Percentiles rank a stretch among this genome's conserved stretches.
These are phyloP conservation scores for Conopomorpha cramerella DNA, from an alignment of 1,140 invertebrate species.

Conservation along the genomic window DNA sequence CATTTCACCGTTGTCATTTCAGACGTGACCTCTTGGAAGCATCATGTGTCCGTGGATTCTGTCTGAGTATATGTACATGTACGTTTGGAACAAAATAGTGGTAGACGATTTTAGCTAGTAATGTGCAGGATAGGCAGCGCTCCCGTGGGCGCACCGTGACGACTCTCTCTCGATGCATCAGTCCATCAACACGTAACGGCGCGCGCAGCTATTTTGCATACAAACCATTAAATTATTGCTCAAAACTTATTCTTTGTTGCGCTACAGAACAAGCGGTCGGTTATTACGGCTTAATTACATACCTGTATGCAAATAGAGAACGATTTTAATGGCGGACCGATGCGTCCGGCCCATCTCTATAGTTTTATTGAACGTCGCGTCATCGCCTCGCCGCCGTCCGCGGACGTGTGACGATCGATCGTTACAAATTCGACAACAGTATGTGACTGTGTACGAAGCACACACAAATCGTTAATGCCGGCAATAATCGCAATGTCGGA, in stretches of 20 bases:
- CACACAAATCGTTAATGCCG: too few relatives aligned
- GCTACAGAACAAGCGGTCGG: conserved; percentile 42
- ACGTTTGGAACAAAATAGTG: conserved; percentile 24
- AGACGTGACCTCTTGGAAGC: too few relatives aligned
- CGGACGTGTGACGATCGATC: too few relatives aligned
- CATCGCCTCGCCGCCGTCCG: too few relatives aligned
- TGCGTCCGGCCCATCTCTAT: conserved; percentile 19
- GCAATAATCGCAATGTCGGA: too few relatives aligned
- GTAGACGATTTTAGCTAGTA: too few relatives aligned
- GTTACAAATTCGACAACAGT: too few relatives aligned
- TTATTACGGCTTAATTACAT: conserved; percentile 56
- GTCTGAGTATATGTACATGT: too few relatives aligned
- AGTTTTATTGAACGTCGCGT: conserved; percentile 26
- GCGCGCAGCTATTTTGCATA: conserved; percentile 50
- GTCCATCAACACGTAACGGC: conserved; percentile 53
- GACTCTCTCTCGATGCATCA: conserved; percentile 34
- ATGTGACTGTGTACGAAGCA: too few relatives aligned
- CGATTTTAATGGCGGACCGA: conserved; percentile 39
- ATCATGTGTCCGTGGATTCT: too few relatives aligned
- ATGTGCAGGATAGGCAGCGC: too few relatives aligned
- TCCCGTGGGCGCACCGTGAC: conserved; percentile 55
- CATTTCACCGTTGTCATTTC: too few relatives aligned
- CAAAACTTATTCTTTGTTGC: conserved; percentile 58
- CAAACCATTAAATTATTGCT: conserved; percentile 59
- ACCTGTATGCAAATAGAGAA: conserved; percentile 51